Evolutionary conservation across 2,113 vertebrate genomes (phyloP), one percentile per base, ranked within the genome.

Genomic region (Sceloporus tristichus): DNA sequence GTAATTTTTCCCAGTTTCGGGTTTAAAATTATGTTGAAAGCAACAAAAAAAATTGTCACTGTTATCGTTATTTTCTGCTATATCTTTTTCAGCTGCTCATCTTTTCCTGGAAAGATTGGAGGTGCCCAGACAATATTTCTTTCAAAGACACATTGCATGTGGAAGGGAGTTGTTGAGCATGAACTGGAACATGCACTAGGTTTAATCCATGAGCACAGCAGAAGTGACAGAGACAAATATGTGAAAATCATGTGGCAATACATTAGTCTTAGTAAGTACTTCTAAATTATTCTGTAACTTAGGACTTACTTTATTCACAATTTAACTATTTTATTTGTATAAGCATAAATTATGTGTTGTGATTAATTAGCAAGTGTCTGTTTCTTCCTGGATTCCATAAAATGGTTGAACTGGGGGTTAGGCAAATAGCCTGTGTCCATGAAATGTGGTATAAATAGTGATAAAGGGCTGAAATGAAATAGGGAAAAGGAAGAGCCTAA

Each of bases 161-260:
- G 91, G 77, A 91, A 94, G 65, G 40, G 94, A 88, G 94, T 95
- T 7, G 94, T 97, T 87, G 95, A 97, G 83, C 97, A 97, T 42
- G 97, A 97, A 93, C 89, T 97, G 86, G 95, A 96, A 79, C 97
- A 97, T 0, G 96, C 95, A 0, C 85, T 97, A 88, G 97, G 96
- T 59, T 96, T 97, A 94, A 90, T 95, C 54, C 97, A 97, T 0
- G 96, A 97, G 85, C 97, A 97, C 73, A 88, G 88, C 86, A 92
- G 96, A 40, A 96, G 95, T 18, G 97, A 97, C 91, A 94, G 96
- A 9, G 97, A 97, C 89, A 81, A 88, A 11, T 92, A 97, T 92
- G 93, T 97, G 89, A 93, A 90, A 54, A 82, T 97, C 54, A 85
- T 94, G 84, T 94, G 93, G 94, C 85, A 96, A 29, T 95, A 97